Conservation (phyloP, 2,797 vertebrate genomes). For the Nothura maculosa region DNA sequence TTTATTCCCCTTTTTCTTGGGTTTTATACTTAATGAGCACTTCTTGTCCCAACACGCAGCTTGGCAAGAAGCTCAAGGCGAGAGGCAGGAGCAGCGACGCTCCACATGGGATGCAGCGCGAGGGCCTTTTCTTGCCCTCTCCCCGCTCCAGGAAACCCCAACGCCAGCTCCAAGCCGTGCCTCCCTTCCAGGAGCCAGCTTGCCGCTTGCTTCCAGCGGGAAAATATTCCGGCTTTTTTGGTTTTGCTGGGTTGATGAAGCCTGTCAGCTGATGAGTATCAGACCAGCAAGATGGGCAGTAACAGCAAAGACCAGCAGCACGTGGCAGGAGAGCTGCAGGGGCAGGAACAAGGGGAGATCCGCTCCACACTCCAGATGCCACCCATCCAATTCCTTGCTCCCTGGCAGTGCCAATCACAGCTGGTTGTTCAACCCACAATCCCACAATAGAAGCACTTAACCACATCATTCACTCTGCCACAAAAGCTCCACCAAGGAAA, state of each 20-base stretch:
- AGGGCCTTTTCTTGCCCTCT: background rate
- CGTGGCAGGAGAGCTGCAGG: background rate
- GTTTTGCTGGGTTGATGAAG: background rate
- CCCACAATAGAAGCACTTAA: background rate
- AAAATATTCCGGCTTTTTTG: background rate
- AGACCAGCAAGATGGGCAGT: background rate
- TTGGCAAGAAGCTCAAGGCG: constrained; percentile 56
- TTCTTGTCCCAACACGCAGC: background rate
- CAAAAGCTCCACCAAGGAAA: background rate
- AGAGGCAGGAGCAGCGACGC: background rate
- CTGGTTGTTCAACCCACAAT: background rate
- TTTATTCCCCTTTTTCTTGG: background rate
- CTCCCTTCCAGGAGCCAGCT: background rate
- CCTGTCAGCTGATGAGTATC: background rate
- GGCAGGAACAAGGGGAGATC: background rate
- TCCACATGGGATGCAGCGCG: background rate
- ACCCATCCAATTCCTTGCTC: background rate
- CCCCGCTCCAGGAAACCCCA: background rate
- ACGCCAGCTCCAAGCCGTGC: background rate
- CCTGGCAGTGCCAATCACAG: background rate
- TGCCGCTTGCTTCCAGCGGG: background rate
- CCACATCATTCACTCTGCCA: background rate
- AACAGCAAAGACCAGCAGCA: background rate
- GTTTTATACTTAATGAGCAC: background rate
- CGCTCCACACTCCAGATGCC: background rate